Conservation (phyloP, 2,797 vertebrate species). For the Lerista edwardsae region DNA sequence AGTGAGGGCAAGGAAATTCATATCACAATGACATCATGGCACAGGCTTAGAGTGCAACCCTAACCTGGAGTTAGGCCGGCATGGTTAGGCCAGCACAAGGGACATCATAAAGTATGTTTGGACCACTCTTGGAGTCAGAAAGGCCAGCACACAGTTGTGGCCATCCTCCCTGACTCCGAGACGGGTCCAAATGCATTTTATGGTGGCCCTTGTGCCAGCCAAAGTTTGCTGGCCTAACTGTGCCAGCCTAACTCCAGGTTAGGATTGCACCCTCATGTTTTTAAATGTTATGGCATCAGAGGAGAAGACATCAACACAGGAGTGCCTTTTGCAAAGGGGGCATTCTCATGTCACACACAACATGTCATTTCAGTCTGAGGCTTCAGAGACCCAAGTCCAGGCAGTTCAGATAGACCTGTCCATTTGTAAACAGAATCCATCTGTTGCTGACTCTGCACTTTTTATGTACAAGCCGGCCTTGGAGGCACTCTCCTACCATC, state of each 20-base stretch:
- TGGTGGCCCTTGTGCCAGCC: too few species aligned
- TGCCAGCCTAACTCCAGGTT: too few species aligned
- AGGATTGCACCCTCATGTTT: too few species aligned
- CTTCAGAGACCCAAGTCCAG: neutral
- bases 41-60: neutral
- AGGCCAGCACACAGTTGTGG: too few species aligned
- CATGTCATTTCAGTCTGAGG: neutral
- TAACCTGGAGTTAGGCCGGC: too few species aligned
- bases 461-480: neutral
- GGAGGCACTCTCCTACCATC: conserved; percentile 25
- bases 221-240: too few species aligned
- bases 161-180: too few species aligned
- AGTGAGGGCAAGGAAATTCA: neutral
- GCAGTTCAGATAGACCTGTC: neutral
- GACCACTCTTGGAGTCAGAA: too few species aligned
- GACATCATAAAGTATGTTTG: too few species aligned
- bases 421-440: neutral
- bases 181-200: too few species aligned
- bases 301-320: neutral
- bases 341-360: neutral
- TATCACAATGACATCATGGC: neutral
- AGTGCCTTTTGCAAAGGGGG: neutral
- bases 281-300: neutral
- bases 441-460: neutral
- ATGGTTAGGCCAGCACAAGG: too few species aligned